A percentile compares a stretch with the other conserved stretches of the same genome.
phyloP scores from a whole-genome alignment of 2,888 invertebrate genomes.

The Escarpia spicata region DNA sequence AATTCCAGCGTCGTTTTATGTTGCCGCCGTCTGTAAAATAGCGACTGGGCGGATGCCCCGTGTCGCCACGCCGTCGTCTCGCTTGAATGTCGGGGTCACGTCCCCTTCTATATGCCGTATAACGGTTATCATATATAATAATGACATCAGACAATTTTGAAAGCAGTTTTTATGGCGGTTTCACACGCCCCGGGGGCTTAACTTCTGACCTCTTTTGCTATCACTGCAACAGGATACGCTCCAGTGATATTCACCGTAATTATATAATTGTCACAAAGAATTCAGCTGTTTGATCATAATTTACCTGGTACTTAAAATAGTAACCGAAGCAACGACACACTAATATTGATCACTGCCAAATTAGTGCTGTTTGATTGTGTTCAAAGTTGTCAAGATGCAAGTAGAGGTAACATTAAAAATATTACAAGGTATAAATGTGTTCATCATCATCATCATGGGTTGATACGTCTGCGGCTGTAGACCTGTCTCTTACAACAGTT shows the following conservation, averaged over 20 bases:
- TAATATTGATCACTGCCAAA: not conserved
- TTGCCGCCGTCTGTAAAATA: not conserved
- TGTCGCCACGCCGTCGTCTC: not conserved
- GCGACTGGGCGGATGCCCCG: slow-evolving; percentile 4
- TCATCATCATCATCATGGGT: too few relatives aligned
- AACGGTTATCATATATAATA: slow-evolving; percentile 3
- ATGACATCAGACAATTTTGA: slow-evolving; percentile 2
- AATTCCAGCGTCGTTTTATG: not conserved
- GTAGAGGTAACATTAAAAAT: not conserved
- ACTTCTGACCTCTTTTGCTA: not conserved
- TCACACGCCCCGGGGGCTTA: not conserved
- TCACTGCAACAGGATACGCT: not conserved
- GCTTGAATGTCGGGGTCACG: slow-evolving; percentile 2
- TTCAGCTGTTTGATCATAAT: not conserved
- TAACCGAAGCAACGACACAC: not conserved
- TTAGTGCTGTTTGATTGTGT: not conserved
- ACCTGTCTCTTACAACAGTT: too few relatives aligned
- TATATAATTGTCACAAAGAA: not conserved
- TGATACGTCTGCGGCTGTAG: too few relatives aligned
- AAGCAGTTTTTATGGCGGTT: not conserved
- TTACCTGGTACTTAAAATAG: not conserved
- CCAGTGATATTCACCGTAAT: not conserved
- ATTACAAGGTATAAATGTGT: too few relatives aligned
- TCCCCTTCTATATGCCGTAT: not conserved
- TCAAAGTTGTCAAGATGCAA: too few relatives aligned